Conservation (phyloP, 2,888 invertebrate genomes). For the Zeuzera pyrina region DNA sequence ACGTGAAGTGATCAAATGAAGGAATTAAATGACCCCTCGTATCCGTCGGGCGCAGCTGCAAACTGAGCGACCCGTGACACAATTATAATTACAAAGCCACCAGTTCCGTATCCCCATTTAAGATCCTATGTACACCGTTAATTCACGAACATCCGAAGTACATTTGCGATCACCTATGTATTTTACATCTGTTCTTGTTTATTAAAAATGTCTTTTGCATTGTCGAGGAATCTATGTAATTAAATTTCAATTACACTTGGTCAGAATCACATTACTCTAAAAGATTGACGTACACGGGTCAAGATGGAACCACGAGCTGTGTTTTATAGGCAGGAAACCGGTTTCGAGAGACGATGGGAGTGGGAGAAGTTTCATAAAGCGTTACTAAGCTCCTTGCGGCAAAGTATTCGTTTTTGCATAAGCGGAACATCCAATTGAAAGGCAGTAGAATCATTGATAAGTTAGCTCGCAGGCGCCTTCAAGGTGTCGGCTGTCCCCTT, state of each 20-base stretch:
- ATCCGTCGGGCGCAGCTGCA: slow-evolving; percentile 62
- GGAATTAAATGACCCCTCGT: slow-evolving; percentile 63
- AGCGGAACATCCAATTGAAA: slow-evolving; percentile 26
- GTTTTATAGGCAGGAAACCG: slow-evolving; percentile 17
- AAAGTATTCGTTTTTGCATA: slow-evolving; percentile 50
- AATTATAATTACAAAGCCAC: slow-evolving; percentile 45
- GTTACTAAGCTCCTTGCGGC: slow-evolving; percentile 6
- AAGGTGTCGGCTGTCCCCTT: slow-evolving; percentile 50
- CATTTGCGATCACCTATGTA: background rate
- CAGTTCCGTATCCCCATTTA: slow-evolving; percentile 26
- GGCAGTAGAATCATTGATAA: slow-evolving; percentile 49
- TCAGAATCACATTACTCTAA: slow-evolving; percentile 9
- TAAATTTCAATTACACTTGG: slow-evolving; percentile 25
- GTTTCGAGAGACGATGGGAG: slow-evolving; percentile 12
- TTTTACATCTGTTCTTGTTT: background rate
- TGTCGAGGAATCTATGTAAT: slow-evolving; percentile 21
- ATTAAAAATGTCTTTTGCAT: slow-evolving; percentile 2
- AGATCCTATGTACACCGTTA: slow-evolving; percentile 17
- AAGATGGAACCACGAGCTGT: slow-evolving; percentile 17
- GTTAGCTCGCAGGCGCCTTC: slow-evolving; percentile 47
- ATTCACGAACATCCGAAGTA: slow-evolving; percentile 7
- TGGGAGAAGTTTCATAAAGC: slow-evolving; percentile 21
- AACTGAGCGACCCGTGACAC: slow-evolving; percentile 31
- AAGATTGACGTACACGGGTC: slow-evolving; percentile 10
- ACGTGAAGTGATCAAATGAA: slow-evolving; percentile 53